phyloP scores from a whole-genome alignment of 2,113 vertebrate species.

The Budorcas taxicolor region DNA sequence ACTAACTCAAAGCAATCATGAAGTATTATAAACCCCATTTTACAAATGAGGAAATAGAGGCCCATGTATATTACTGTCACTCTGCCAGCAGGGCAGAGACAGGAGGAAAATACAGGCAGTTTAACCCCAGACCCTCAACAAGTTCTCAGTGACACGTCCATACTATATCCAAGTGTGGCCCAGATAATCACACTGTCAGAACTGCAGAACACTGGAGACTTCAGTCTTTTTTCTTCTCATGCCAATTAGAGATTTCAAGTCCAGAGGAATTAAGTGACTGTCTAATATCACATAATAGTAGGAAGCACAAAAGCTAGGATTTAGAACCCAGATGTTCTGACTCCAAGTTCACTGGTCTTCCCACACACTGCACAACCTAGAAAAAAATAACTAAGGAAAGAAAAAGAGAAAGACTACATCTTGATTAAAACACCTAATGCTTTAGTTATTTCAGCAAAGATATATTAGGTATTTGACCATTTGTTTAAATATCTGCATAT shows the following conservation, averaged over 20 bases:
- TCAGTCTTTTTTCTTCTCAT: not conserved
- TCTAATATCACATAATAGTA: not conserved
- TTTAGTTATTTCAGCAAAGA: slow-evolving; percentile 14
- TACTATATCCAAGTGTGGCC: not conserved
- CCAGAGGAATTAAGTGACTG: not conserved
- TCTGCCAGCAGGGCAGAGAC: not conserved
- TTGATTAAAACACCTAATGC: slow-evolving; percentile 10
- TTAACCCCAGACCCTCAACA: not conserved
- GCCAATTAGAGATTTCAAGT: not conserved
- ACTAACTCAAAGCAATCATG: not conserved
- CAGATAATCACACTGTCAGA: not conserved
- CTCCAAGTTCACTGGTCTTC: not conserved
- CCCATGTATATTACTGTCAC: not conserved
- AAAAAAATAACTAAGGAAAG: not conserved
- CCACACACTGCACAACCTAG: not conserved
- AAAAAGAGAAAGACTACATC: not conserved
- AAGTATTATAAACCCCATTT: not conserved
- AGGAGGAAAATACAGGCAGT: not conserved
- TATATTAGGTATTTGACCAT: not conserved
- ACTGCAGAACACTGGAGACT: not conserved
- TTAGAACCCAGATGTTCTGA: not conserved
- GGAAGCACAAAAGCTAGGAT: not conserved
- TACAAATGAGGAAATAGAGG: slow-evolving; percentile 1
- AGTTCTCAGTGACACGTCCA: not conserved
- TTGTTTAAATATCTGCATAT: not conserved